These are phyloP conservation scores for Paedocypris sp. DNA, from an alignment of 2,113 vertebrate genomes.

Conservation along the genomic window DNA sequence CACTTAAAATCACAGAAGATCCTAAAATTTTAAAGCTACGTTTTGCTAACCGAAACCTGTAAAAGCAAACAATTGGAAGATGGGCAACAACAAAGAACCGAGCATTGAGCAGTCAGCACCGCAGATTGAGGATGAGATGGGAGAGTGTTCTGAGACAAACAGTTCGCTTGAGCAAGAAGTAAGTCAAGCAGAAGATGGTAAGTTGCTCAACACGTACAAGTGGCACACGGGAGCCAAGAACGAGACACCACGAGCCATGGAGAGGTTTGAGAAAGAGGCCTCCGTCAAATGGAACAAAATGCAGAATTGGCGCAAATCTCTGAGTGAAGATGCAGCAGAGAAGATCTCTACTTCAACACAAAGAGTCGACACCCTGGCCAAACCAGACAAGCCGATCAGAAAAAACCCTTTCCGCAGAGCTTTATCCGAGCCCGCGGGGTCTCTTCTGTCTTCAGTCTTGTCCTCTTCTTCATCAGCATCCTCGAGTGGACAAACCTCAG, in stretches of 20 bases:
- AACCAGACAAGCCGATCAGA: conserved; percentile 33
- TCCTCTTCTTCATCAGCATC: conserved; percentile 24
- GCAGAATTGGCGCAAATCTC: conserved; percentile 69
- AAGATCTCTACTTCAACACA: conserved; percentile 12
- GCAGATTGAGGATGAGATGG: conserved; percentile 31
- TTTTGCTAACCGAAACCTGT: too few species aligned
- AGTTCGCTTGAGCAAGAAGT: conserved; percentile 23
- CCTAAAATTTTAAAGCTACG: background rate
- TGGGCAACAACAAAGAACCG: conserved; percentile 55
- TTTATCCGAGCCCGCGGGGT: conserved; percentile 63
- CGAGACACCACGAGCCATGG: conserved; percentile 30
- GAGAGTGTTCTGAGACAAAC: conserved; percentile 37
- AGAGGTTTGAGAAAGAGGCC: conserved; percentile 48
- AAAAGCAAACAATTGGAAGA: conserved; percentile 22
- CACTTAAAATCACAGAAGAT: background rate
- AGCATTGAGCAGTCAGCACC: conserved; percentile 41
- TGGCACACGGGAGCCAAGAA: conserved; percentile 59
- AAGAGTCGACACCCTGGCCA: conserved; percentile 21
- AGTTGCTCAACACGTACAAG: conserved; percentile 57
- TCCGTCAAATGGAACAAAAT: conserved; percentile 62
- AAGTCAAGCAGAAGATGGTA: conserved; percentile 30
- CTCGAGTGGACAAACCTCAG: conserved; percentile 33
- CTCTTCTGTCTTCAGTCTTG: conserved; percentile 38
- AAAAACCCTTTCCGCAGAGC: conserved; percentile 77
- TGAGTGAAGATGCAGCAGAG: conserved; percentile 56